Base-by-base conservation (phyloP, 2,888 invertebrate species). In the Galeopsomyia nigrocyanea region DNA sequence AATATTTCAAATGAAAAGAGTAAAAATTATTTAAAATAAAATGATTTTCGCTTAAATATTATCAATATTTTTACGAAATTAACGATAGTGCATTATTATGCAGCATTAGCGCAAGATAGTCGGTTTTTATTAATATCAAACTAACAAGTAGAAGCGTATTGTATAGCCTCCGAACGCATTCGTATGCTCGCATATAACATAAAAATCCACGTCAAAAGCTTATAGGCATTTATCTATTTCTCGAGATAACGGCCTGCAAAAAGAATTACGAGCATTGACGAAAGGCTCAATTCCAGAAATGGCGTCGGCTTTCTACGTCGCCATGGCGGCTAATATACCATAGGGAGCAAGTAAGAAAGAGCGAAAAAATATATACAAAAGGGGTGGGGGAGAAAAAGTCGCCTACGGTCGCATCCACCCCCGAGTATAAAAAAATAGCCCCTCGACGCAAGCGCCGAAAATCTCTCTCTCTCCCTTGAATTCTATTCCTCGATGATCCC, bases 261-360 rank as follows among this genome's bases (percentile, higher is more conserved):
- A 39, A 70, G 70, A 70, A 70, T 70, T 70, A 70, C 53, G 69
- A 64, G 31, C 68, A 53, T 60, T 68, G 53, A 68, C 49, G 68
- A 68, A 68, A 50, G 68, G 61, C 55, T 68, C 68, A 61, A 68
- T 68, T 61, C 61, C 66, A 67, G 61, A 39, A 68, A 61, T 68
- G 68, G 67, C 67, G 50, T 57, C 57, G n/a, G 17, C 17, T 66
- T 49, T 31, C 22, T 16, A 3, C 5, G 26, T 26, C 22, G 49
- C 10, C 50, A 58, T 49, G 50, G 68, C 68, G 68, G 22, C 55
- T 46, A 60, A 61, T 60, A 60, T 68, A 47, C 51, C 47, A 31
- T 31, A 50, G 31, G 66, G 66, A 57, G 66, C 39, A 39, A 57
- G 31, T n/a, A n/a, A 57, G 9, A 21, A 26, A 17, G 10, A 26